Base-by-base conservation (phyloP, 2,113 vertebrate species). In the Engystomops pustulosus region DNA sequence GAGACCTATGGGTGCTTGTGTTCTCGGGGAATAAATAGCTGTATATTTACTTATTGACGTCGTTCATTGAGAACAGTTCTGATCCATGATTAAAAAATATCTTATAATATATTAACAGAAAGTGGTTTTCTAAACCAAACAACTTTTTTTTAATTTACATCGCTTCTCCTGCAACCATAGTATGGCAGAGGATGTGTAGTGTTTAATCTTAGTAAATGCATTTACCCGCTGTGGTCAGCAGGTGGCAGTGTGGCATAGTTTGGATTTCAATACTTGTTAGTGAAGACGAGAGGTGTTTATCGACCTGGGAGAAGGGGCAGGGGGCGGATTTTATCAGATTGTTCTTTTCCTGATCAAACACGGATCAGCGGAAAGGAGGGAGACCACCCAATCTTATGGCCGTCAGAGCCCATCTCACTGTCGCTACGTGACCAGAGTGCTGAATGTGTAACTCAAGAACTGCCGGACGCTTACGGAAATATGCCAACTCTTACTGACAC, bases 281-380 rank as follows among this genome's bases (percentile, higher is more conserved):
- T 55, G 62, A 85, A 58, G 74, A 70, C 36, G 23, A 79, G 75
- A 79, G 83, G 62, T 85, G 83, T 78, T 84, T 84, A 84, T 84
- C 72, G 82, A 84, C 82, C 60, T 32, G 62, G 60, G 32, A 77
- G 60, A 77, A 65, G 82, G 82, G 27, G 60, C 60, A 79, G 45
- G 75, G 75, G 82, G 75, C 23, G 83, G 74, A 79, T 79, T 85
- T 85, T 85, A 85, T 85, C 83, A 85, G 83, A 85, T 85, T 79
- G 83, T 85, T 85, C 83, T 85, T 79, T 79, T 84, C 83, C 75
- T 85, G 83, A 85, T 85, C 83, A 85, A 85, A 85, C 74, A 85
- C 74, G 23, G 74, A 85, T 85, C 74, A 70, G 83, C 62, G n/a
- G 65, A 53, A 70, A 77, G 83, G 83, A 58, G 83, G 65, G 74